Percentiles rank a stretch among this genome's conserved stretches.
Evolutionary conservation across 1,140 invertebrate genomes (phyloP).

Genomic region (Conopomorpha cramerella): DNA sequence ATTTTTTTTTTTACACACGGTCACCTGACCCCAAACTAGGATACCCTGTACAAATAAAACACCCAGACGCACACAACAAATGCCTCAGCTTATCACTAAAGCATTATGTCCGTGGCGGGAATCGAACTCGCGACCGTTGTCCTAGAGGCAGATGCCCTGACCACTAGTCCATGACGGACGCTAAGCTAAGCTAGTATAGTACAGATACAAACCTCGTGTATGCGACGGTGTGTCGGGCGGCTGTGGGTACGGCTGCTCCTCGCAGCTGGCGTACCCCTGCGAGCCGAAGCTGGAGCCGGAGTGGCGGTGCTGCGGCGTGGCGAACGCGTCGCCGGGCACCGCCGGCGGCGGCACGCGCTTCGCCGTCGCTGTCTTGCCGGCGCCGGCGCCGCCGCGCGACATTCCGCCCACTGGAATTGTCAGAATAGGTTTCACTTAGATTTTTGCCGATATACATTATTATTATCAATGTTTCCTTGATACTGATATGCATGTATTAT

Average conservation of each 20-base stretch:
- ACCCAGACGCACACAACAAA: too few relatives aligned
- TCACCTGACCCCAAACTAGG: too few relatives aligned
- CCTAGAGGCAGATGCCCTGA: too few relatives aligned
- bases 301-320: constrained; percentile 67
- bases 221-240: constrained; percentile 53
- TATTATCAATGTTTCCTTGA: neutral
- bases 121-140: too few relatives aligned
- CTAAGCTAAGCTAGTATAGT: too few relatives aligned
- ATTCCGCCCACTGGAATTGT: constrained; percentile 75
- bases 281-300: constrained; percentile 76
- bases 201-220: constrained; percentile 38
- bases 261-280: constrained; percentile 74
- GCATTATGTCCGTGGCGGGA: too few relatives aligned
- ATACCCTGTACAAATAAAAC: too few relatives aligned
- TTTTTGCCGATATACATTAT: neutral
- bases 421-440: constrained; percentile 16
- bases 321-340: constrained; percentile 69
- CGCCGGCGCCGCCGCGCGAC: constrained; percentile 73
- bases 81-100: too few relatives aligned
- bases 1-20: too few relatives aligned
- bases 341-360: constrained; percentile 84
- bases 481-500: too few relatives aligned
- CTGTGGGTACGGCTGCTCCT: constrained; percentile 66
- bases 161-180: too few relatives aligned
- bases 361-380: constrained; percentile 68